A percentile compares a stretch with the other conserved stretches of the same genome.
Conservation (phyloP, 1,140 invertebrate species). For the Solenopsis invicta region DNA sequence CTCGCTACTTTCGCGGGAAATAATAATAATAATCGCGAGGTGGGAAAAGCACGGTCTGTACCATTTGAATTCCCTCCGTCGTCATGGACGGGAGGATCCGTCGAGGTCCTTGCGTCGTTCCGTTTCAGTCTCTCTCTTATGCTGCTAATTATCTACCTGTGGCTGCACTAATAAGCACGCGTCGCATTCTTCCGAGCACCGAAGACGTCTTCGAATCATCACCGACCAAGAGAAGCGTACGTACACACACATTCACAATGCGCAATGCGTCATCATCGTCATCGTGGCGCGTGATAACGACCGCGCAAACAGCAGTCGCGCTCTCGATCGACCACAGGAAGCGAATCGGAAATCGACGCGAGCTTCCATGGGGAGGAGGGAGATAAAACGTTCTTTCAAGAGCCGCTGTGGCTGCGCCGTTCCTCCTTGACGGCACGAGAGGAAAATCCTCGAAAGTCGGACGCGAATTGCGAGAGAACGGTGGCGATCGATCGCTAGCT, state of each 20-base stretch:
- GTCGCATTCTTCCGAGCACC: slow-evolving; percentile 70
- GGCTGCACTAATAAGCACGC: slow-evolving; percentile 72
- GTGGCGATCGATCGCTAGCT: not conserved
- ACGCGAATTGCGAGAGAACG: not conserved
- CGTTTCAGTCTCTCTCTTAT: slow-evolving; percentile 59
- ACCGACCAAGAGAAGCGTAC: slow-evolving; percentile 49
- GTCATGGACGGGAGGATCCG: not conserved
- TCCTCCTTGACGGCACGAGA: not conserved
- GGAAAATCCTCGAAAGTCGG: not conserved
- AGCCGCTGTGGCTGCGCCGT: not conserved
- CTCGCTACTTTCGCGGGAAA: not conserved
- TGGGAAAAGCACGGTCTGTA: not conserved
- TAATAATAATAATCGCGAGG: not conserved
- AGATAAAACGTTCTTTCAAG: not conserved
- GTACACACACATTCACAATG: slow-evolving; percentile 61
- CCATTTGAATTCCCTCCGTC: not conserved
- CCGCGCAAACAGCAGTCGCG: not conserved
- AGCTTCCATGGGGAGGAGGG: not conserved
- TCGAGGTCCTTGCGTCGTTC: slow-evolving; percentile 68
- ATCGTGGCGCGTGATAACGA: not conserved
- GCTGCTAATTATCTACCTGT: slow-evolving; percentile 68
- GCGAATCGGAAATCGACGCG: not conserved
- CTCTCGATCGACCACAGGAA: not conserved
- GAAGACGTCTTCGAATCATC: slow-evolving; percentile 58
- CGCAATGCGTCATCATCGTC: slow-evolving; percentile 37